Conservation (phyloP, 2,797 vertebrate genomes). For the Silurus aristotelis region DNA sequence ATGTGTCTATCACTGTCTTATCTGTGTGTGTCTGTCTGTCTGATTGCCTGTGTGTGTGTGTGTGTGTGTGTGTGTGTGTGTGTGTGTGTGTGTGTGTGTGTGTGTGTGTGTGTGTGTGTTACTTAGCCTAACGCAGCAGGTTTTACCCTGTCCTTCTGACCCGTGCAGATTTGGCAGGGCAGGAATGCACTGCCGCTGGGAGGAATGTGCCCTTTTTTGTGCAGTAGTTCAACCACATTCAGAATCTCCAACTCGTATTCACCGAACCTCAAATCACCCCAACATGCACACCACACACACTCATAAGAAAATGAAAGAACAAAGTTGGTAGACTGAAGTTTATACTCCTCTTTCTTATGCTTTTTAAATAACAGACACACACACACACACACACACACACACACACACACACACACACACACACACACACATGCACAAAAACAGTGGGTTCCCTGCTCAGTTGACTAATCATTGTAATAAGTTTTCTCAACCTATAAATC, state of each 20-base stretch:
- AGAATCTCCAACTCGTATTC: constrained; percentile 27
- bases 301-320: background rate
- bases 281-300: background rate
- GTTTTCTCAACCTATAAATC: background rate
- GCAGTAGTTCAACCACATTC: constrained; percentile 14
- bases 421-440: background rate
- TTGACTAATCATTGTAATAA: background rate
- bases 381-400: too few relatives aligned
- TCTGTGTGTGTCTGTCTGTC: background rate
- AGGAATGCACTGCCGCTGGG: constrained; percentile 32
- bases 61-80: background rate
- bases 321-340: background rate
- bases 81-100: background rate
- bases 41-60: background rate
- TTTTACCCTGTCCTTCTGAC: constrained; percentile 14
- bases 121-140: background rate
- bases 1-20: background rate
- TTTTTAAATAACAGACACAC: too few relatives aligned
- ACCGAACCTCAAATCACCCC: constrained; percentile 18
- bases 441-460: background rate
- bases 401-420: too few relatives aligned
- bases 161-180: constrained; percentile 12
- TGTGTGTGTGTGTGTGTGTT: background rate
- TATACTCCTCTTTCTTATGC: background rate
- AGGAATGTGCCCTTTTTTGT: constrained; percentile 35